Percentiles rank a stretch among this genome's conserved stretches.
Evolutionary conservation across 1,140 invertebrate species (phyloP).

Genomic region (Glomeris maerens): DNA sequence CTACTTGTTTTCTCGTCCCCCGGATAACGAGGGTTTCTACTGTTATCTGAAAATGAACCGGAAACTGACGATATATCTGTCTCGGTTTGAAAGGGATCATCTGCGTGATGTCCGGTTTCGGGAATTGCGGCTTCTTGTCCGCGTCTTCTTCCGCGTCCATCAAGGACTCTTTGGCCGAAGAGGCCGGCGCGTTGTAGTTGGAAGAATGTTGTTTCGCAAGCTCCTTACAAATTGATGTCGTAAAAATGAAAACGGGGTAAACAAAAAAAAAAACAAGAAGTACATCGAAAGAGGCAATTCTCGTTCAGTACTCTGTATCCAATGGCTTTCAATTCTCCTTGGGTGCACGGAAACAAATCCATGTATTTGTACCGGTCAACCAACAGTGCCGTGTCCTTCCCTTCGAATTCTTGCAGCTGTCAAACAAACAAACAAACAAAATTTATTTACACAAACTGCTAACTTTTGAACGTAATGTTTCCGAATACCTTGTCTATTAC

Average conservation of each 20-base stretch:
- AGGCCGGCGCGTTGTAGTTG: no score
- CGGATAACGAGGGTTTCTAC: no score
- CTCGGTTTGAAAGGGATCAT: constrained; percentile 86
- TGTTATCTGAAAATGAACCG: no score
- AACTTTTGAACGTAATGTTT: constrained; percentile 1
- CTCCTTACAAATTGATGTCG: no score
- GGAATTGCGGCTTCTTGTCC: constrained; percentile 39
- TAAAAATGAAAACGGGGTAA: no score
- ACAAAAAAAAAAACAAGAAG: no score
- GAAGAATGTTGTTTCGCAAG: no score
- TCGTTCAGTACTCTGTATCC: constrained; percentile 43
- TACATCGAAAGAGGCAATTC: no score
- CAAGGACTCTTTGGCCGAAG: constrained; percentile 25
- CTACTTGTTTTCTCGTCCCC: no score
- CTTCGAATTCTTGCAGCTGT: constrained; percentile 88
- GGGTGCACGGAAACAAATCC: constrained; percentile 79
- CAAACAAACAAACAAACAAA: constrained; percentile 19
- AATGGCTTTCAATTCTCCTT: constrained; percentile 60
- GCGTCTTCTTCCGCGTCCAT: constrained; percentile 32
- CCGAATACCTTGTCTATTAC: constrained; percentile 69
- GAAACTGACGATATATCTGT: constrained; percentile 30
- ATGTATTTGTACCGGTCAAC: constrained; percentile 92
- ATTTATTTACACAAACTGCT: background rate
- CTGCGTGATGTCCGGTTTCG: constrained; percentile 73
- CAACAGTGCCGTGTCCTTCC: constrained; percentile 86